phyloP scores from a whole-genome alignment of 92 coral and sea anemone genomes.

The Blastomussa wellsi region DNA sequence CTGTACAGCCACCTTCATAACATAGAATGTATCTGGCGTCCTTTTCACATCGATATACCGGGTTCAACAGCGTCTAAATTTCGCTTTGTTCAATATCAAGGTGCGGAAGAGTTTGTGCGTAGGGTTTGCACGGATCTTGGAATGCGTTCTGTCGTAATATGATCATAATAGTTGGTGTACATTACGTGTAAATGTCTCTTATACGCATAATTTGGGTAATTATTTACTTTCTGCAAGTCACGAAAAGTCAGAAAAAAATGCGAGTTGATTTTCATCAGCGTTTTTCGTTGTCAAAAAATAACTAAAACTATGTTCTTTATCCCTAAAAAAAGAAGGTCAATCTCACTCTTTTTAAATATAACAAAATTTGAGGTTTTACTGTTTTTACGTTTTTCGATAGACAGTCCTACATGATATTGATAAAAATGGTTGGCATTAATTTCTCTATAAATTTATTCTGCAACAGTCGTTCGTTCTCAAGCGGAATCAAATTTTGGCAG shows the following conservation, averaged over 20 bases:
- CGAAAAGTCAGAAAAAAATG: too few relatives aligned
- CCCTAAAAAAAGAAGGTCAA: not conserved
- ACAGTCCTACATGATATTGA: not conserved
- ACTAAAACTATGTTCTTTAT: not conserved
- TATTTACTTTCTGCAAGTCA: slow-evolving; percentile 2
- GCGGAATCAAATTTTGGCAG: too few relatives aligned
- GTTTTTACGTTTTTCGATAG: too few relatives aligned
- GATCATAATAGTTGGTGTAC: not conserved
- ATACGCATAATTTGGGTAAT: not conserved
- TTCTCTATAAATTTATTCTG: not conserved
- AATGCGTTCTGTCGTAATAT: not conserved
- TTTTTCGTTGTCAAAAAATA: not conserved
- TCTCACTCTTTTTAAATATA: too few relatives aligned
- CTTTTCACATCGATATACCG: not conserved
- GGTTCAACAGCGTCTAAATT: not conserved
- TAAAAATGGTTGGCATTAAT: not conserved
- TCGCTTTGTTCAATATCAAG: not conserved
- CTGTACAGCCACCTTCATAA: not conserved
- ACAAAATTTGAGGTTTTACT: not conserved
- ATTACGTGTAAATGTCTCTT: not conserved
- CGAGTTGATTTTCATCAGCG: too few relatives aligned
- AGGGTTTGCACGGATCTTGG: not conserved
- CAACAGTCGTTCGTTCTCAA: too few relatives aligned
- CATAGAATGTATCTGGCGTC: not conserved
- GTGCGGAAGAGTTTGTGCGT: not conserved